phyloP scores from a whole-genome alignment of 2,797 vertebrate genomes.

The Clarias pachynema region DNA sequence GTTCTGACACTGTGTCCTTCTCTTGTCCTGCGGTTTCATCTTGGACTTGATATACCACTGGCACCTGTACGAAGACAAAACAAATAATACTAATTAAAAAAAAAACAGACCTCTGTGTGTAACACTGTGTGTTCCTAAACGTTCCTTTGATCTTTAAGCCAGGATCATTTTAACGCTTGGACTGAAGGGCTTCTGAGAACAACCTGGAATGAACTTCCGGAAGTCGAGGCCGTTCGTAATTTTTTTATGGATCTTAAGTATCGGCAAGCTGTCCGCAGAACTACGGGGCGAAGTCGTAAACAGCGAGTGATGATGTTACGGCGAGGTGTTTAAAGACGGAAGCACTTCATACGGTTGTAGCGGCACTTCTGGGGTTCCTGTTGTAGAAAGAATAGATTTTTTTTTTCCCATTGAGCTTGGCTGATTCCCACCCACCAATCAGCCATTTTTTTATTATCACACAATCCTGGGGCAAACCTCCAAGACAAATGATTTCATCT shows the following conservation, averaged over 20 bases:
- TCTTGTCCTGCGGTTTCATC: constrained; percentile 97
- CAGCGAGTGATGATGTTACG: not conserved
- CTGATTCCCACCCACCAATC: not conserved
- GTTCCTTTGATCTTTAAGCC: not conserved
- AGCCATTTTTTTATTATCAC: not conserved
- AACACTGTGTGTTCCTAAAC: not conserved
- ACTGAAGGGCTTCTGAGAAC: not conserved
- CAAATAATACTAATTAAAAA: not conserved
- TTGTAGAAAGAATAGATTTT: not conserved
- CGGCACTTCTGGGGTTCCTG: not conserved
- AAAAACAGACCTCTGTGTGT: too few species aligned
- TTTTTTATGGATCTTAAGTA: not conserved
- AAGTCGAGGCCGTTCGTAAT: not conserved
- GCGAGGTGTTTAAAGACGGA: not conserved
- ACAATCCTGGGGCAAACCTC: not conserved
- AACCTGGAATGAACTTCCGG: not conserved
- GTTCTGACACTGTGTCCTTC: constrained; percentile 89
- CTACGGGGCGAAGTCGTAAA: not conserved
- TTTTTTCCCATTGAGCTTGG: not conserved
- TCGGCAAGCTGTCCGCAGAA: not conserved
- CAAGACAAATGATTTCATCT: too few species aligned
- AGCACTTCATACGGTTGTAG: not conserved
- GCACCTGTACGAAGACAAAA: constrained; percentile 76
- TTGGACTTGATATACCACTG: constrained; percentile 98
- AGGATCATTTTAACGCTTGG: not conserved